Evolutionary conservation across 2,797 vertebrate genomes (phyloP).

Genomic region (Pteropus rufus): DNA sequence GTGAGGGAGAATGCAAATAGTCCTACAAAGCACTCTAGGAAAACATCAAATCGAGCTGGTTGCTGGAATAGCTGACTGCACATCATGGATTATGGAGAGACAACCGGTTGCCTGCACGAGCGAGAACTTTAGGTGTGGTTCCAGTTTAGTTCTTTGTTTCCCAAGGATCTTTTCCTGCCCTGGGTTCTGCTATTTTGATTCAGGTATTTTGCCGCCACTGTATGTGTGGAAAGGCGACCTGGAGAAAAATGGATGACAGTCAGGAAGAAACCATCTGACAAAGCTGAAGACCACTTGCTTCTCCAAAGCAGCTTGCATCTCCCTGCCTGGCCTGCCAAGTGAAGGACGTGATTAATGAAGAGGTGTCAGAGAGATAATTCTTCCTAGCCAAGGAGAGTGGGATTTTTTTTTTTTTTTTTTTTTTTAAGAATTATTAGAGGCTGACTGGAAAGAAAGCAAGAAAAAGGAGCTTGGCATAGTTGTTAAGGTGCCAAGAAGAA

Average conservation of each 20-base stretch:
- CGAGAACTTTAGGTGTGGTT: background rate
- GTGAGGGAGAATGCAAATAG: background rate
- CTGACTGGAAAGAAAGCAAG: background rate
- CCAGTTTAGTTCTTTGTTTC: background rate
- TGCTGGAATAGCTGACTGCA: background rate
- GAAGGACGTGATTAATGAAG: slow-evolving; percentile 92
- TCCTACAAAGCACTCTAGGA: background rate
- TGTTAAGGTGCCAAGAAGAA: background rate
- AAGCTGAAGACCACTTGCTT: slow-evolving; percentile 68
- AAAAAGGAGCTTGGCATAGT: background rate
- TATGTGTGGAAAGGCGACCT: fast-evolving
- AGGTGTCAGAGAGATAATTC: slow-evolving; percentile 90
- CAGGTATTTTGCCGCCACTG: background rate
- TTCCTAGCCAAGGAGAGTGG: slow-evolving; percentile 86
- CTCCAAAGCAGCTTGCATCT: slow-evolving; percentile 78
- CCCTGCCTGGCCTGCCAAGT: slow-evolving; percentile 78
- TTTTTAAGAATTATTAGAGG: slow-evolving; percentile 4
- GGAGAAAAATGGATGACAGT: background rate
- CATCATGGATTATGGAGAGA: fast-evolving
- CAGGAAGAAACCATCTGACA: slow-evolving; percentile 32
- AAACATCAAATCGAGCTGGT: background rate
- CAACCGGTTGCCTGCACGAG: fast-evolving
- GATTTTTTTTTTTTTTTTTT: background rate
- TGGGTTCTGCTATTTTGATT: background rate
- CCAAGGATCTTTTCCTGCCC: background rate